These are phyloP conservation scores for Ginglymostoma cirratum DNA, from an alignment of 2,113 vertebrate genomes.

Conservation along the genomic window DNA sequence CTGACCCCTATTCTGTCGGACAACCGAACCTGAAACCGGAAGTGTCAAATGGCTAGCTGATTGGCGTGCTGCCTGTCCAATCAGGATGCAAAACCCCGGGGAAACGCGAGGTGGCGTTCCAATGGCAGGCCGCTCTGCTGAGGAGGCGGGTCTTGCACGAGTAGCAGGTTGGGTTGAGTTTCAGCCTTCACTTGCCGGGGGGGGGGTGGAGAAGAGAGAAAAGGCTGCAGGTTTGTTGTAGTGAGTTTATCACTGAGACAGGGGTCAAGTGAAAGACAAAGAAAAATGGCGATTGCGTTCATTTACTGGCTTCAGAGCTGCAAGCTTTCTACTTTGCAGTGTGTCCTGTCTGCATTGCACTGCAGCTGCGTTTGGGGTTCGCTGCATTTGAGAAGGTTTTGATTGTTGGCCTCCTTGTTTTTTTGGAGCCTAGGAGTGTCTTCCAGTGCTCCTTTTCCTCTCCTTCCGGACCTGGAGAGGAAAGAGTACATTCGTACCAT, in stretches of 20 bases:
- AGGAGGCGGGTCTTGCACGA: neutral
- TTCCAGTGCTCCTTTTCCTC: neutral
- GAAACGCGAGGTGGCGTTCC: neutral
- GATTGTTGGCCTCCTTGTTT: slow-evolving; percentile 13
- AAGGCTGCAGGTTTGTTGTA: slow-evolving; percentile 36
- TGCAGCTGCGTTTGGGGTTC: neutral
- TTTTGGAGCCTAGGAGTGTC: slow-evolving; percentile 20
- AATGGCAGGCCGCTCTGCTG: neutral
- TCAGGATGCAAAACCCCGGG: neutral
- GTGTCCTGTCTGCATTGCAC: slow-evolving; percentile 5
- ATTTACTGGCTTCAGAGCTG: slow-evolving; percentile 11
- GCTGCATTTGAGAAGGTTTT: neutral
- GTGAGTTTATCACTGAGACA: slow-evolving; percentile 37
- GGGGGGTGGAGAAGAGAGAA: neutral
- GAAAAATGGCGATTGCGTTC: slow-evolving; percentile 36
- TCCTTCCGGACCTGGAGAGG: slow-evolving; percentile 3
- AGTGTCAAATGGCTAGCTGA: neutral
- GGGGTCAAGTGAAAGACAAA: slow-evolving; percentile 38
- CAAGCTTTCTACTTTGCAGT: neutral
- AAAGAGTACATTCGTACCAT: neutral
- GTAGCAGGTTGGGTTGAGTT: slow-evolving; percentile 21
- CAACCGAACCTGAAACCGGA: slow-evolving; percentile 32
- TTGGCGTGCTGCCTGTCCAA: neutral
- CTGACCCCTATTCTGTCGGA: slow-evolving; percentile 13
- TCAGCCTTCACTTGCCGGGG: slow-evolving; percentile 26